phyloP scores from a whole-genome alignment of 2,888 invertebrate genomes.

The Folsomia candida region DNA sequence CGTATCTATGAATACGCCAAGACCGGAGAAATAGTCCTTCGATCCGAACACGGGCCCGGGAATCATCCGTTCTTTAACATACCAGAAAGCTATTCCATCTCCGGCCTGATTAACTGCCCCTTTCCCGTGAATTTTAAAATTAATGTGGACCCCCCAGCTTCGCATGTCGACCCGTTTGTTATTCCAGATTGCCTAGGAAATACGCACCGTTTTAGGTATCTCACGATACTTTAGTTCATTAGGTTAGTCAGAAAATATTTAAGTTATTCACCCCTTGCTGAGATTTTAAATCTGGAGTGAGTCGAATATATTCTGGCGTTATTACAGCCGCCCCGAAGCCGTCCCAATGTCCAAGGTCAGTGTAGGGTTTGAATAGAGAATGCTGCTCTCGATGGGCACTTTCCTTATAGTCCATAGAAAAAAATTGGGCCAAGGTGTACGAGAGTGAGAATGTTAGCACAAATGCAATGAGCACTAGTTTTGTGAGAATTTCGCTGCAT shows the following conservation, averaged over 20 bases:
- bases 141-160: constrained; percentile 96
- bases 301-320: constrained; percentile 85
- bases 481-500: no score
- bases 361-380: no score
- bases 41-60: constrained; percentile 91
- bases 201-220: no score
- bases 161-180: constrained; percentile 73
- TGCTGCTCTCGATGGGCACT: no score
- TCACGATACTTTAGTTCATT: no score
- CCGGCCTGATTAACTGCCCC: constrained; percentile 92
- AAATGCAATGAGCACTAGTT: no score
- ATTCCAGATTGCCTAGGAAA: constrained; percentile 72
- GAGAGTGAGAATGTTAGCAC: no score
- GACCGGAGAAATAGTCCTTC: constrained; percentile 82
- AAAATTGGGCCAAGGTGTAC: no score
- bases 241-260: no score
- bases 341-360: no score
- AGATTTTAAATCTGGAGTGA: constrained; percentile 91
- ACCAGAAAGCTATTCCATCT: constrained; percentile 96
- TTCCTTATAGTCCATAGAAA: no score
- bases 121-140: constrained; percentile 92
- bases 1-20: constrained; percentile 92
- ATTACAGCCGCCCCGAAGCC: constrained; percentile 92
- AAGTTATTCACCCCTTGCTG: constrained; percentile 85
- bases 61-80: constrained; percentile 74